phyloP scores from a whole-genome alignment of 30 jellyfish, hydroid and myxozoan species.

The Turritopsis rubra region DNA sequence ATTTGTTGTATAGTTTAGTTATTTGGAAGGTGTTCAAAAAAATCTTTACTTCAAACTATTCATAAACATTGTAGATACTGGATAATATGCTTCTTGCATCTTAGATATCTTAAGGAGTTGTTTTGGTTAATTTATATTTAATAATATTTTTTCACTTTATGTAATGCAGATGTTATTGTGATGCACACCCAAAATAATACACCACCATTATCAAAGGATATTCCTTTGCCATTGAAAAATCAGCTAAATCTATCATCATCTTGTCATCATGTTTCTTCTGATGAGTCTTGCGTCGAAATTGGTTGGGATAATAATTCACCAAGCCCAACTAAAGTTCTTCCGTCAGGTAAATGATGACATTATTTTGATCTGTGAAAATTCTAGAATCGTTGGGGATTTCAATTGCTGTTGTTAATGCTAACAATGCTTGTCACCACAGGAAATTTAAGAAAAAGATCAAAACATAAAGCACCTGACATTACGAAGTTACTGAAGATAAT shows the following conservation, averaged over 20 bases:
- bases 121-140: not conserved
- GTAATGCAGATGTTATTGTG: not conserved
- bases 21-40: too few species aligned
- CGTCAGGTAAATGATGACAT: not conserved
- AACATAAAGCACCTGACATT: constrained; percentile 17
- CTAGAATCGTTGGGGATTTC: too few species aligned
- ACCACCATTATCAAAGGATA: constrained; percentile 9
- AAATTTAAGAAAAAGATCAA: not conserved
- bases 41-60: too few species aligned
- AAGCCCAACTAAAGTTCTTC: constrained; percentile 61
- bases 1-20: not conserved
- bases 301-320: constrained; percentile 92
- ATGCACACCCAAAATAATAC: not conserved
- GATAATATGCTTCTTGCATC: too few species aligned
- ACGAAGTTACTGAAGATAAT: not conserved
- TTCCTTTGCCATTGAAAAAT: constrained; percentile 14
- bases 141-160: too few species aligned
- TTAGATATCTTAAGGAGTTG: too few species aligned
- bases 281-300: constrained; percentile 81
- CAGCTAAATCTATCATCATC: constrained; percentile 30
- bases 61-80: too few species aligned
- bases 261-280: constrained; percentile 41
- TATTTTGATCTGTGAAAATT: too few species aligned
- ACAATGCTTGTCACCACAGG: not conserved
- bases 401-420: too few species aligned